A percentile compares a stretch with the other conserved stretches of the same genome.
Conservation (phyloP, 2,797 vertebrate species). For the Miichthys miiuy region DNA sequence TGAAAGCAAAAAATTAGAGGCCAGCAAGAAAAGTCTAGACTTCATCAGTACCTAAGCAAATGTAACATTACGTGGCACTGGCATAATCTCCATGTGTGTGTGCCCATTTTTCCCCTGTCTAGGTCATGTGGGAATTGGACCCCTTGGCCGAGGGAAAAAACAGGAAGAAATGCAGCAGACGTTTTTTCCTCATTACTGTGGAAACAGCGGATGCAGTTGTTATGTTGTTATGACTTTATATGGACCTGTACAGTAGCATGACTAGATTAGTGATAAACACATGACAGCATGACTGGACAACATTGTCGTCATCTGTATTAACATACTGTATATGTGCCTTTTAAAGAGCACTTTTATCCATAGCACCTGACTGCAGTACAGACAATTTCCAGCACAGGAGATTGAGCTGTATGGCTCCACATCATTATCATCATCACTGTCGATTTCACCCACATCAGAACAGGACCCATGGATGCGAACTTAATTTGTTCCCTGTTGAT, state of each 20-base stretch:
- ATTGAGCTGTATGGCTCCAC: background rate
- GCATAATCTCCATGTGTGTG: background rate
- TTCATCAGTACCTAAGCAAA: background rate
- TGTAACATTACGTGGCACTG: background rate
- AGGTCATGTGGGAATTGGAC: conserved; percentile 38
- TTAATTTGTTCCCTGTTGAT: no score
- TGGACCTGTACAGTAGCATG: conserved; percentile 35
- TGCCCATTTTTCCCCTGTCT: conserved; percentile 9
- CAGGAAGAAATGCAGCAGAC: conserved; percentile 49
- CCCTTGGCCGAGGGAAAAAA: conserved; percentile 37
- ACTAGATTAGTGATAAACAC: conserved; percentile 44
- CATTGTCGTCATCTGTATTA: conserved; percentile 2
- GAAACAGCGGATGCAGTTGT: conserved; percentile 43
- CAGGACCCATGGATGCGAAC: no score
- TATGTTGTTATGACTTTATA: conserved; percentile 54
- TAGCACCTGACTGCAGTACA: conserved; percentile 13
- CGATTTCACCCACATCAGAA: background rate
- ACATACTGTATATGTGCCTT: background rate
- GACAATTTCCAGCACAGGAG: conserved; percentile 17
- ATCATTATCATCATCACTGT: background rate
- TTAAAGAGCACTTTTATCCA: conserved; percentile 3
- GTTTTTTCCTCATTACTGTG: conserved; percentile 51
- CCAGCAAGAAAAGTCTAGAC: background rate
- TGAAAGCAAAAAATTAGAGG: no score
- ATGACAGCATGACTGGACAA: conserved; percentile 41